A percentile compares a stretch with the other conserved stretches of the same genome.
Evolutionary conservation across 2,888 invertebrate species (phyloP).

Genomic region (Anthrax anthrax): DNA sequence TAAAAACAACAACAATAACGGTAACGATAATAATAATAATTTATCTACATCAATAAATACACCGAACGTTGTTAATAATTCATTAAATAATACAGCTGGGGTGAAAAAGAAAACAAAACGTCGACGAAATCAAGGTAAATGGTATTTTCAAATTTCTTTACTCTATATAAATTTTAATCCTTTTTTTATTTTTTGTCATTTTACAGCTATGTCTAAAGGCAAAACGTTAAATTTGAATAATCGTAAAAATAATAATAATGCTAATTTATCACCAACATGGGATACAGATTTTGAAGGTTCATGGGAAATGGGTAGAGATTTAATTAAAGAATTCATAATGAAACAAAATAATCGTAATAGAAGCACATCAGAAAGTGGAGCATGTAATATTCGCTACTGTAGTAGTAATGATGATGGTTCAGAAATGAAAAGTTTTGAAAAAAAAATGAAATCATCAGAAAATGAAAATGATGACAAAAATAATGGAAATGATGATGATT

Average conservation of each 20-base stretch:
- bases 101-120: conserved; percentile 25
- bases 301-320: conserved; percentile 30
- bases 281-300: conserved; percentile 28
- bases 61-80: conserved; percentile 16
- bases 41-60: conserved; percentile 3
- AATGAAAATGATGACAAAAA: neutral
- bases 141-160: neutral
- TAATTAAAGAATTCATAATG: conserved; percentile 25
- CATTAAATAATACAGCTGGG: conserved; percentile 22
- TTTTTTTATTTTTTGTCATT: neutral
- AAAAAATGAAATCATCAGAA: neutral
- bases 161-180: neutral
- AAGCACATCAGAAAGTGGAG: conserved; percentile 21
- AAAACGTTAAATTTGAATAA: conserved; percentile 13
- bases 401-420: conserved; percentile 1
- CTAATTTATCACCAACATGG: conserved; percentile 20
- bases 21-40: conserved; percentile 7
- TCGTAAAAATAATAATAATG: conserved; percentile 6
- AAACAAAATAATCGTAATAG: conserved; percentile 23
- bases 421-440: neutral
- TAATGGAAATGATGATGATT: neutral
- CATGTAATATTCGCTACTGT: conserved; percentile 14
- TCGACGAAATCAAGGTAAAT: conserved; percentile 25
- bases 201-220: conserved; percentile 20
- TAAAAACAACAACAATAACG: no score